Conservation (phyloP, 1,140 invertebrate species). For the Platyscapa corneri region DNA sequence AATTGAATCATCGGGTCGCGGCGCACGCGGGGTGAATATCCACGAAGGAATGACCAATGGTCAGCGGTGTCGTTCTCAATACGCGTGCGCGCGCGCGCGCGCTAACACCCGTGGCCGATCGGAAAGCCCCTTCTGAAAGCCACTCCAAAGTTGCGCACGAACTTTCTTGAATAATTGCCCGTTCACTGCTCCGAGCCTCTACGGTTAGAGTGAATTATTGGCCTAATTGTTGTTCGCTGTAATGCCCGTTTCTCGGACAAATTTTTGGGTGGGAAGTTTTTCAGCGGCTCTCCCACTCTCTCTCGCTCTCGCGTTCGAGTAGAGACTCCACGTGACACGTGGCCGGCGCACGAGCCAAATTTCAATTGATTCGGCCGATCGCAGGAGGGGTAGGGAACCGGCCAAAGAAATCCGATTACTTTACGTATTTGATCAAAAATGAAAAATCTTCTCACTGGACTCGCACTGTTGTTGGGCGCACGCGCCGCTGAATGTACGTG, state of each 20-base stretch:
- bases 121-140: not conserved
- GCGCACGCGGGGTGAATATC: conserved; percentile 61
- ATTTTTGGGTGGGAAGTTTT: conserved; percentile 58
- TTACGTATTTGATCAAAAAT: conserved; percentile 8
- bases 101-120: too few species aligned
- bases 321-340: conserved; percentile 48
- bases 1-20: conserved; percentile 69
- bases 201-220: conserved; percentile 68
- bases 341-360: conserved; percentile 40
- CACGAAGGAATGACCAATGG: conserved; percentile 63
- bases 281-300: not conserved
- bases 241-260: conserved; percentile 60
- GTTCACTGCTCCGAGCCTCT: conserved; percentile 15
- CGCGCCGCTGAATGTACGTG: not conserved
- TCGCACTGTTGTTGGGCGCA: not conserved
- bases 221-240: conserved; percentile 66
- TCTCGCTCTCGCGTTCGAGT: not conserved
- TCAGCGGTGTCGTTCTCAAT: conserved; percentile 64
- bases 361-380: not conserved
- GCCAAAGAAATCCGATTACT: conserved; percentile 43
- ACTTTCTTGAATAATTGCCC: conserved; percentile 52
- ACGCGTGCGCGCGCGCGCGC: not conserved
- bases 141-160: conserved; percentile 38
- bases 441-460: not conserved
- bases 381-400: not conserved